Evolutionary conservation across 2,113 vertebrate genomes (phyloP).

Genomic region (Hylia prasina): DNA sequence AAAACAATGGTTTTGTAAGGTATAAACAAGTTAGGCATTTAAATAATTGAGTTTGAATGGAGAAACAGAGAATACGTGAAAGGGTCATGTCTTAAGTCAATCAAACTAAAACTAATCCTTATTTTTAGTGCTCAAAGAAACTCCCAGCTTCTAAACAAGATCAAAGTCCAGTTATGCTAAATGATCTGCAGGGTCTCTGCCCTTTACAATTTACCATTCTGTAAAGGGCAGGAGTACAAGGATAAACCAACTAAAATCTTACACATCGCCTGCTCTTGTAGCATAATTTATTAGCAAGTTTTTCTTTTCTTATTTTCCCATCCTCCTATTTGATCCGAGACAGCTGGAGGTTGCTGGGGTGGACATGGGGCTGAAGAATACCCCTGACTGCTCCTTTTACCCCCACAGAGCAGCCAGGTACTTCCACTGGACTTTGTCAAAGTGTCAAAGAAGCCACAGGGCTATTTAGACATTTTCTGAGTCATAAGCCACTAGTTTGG

Average conservation of each 20-base stretch:
- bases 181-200: background rate
- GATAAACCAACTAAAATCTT: background rate
- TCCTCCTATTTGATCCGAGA: background rate
- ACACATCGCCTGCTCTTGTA: background rate
- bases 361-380: background rate
- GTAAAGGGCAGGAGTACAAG: background rate
- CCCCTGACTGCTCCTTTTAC: background rate
- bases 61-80: background rate
- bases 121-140: background rate
- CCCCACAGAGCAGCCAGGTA: background rate
- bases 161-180: background rate
- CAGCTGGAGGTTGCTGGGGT: background rate
- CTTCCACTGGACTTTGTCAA: background rate
- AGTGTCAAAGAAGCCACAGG: background rate
- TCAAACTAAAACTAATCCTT: background rate
- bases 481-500: background rate
- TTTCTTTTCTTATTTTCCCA: background rate
- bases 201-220: background rate
- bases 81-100: background rate
- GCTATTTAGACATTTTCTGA: background rate
- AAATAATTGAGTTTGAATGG: constrained; percentile 38
- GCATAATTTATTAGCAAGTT: background rate
- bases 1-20: constrained; percentile 26
- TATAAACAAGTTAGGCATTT: constrained; percentile 23
- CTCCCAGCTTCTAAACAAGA: background rate